A percentile compares a stretch with the other conserved stretches of the same genome.
These are phyloP conservation scores for Myotis myotis DNA, from an alignment of 2,797 vertebrate species.

Conservation along the genomic window DNA sequence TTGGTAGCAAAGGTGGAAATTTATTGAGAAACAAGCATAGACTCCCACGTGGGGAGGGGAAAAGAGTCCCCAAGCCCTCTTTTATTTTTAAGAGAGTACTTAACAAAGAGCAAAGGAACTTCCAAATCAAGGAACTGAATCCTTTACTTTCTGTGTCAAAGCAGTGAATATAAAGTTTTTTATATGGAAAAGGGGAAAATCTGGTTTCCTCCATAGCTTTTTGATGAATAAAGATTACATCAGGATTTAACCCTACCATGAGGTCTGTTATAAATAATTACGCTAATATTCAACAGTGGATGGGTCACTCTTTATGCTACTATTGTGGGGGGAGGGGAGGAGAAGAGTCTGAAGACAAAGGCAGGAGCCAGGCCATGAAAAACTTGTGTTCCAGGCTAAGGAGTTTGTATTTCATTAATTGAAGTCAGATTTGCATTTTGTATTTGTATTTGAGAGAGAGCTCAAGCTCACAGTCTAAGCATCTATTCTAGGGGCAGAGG, in stretches of 20 bases:
- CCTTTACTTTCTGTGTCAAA: constrained; percentile 1
- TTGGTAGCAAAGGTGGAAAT: no score
- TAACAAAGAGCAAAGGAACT: constrained; percentile 26
- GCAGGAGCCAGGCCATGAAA: neutral
- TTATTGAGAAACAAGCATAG: no score
- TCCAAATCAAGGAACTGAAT: neutral
- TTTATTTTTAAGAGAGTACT: neutral
- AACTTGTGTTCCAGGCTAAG: neutral
- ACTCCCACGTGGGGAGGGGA: no score
- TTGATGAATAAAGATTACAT: neutral
- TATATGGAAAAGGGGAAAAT: neutral
- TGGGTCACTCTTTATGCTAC: neutral
- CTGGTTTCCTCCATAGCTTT: neutral
- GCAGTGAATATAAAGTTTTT: constrained; percentile 1
- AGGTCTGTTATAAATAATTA: neutral
- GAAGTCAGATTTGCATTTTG: constrained; percentile 23
- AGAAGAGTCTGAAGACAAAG: neutral
- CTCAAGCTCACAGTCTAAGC: neutral
- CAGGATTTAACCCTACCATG: neutral
- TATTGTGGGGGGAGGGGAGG: neutral
- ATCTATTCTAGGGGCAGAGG: neutral
- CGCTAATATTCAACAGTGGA: neutral
- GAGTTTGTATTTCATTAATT: constrained; percentile 11
- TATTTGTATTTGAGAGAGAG: constrained; percentile 7
- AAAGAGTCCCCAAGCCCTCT: neutral